Conservation (phyloP, 2,888 invertebrate genomes). For the Ischnus inquisitorius region DNA sequence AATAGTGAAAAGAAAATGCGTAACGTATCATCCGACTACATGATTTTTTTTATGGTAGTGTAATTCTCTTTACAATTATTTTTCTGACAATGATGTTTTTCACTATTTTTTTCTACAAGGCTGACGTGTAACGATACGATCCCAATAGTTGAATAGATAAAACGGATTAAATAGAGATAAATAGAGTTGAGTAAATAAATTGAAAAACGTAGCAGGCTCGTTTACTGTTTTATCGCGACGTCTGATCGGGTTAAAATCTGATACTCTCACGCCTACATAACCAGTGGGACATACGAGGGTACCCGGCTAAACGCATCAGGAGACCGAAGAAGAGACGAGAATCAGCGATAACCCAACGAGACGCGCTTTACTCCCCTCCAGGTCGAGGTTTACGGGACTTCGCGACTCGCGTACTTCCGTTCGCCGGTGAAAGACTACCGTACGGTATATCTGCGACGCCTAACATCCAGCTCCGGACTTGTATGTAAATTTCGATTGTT, state of each 20-base stretch:
- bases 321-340: constrained; percentile 53
- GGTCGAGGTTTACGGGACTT: constrained; percentile 63
- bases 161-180: constrained; percentile 33
- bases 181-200: constrained; percentile 51
- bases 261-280: constrained; percentile 57
- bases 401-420: constrained; percentile 63
- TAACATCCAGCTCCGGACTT: constrained; percentile 55
- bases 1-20: too few relatives aligned
- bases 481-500: constrained; percentile 74
- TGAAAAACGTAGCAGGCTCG: constrained; percentile 54
- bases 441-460: constrained; percentile 63
- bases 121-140: too few relatives aligned
- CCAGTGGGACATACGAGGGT: constrained; percentile 46
- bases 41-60: too few relatives aligned
- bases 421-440: constrained; percentile 55
- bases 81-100: neutral
- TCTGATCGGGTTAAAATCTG: constrained; percentile 58
- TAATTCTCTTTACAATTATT: too few relatives aligned
- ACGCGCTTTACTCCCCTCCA: constrained; percentile 39
- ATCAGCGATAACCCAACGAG: constrained; percentile 56
- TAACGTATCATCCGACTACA: too few relatives aligned
- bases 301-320: constrained; percentile 55
- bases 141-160: too few relatives aligned
- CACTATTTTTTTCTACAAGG: neutral
- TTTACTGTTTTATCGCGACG: constrained; percentile 65